phyloP scores from a whole-genome alignment of 1,140 invertebrate species.

The Meloidogyne chitwoodi region DNA sequence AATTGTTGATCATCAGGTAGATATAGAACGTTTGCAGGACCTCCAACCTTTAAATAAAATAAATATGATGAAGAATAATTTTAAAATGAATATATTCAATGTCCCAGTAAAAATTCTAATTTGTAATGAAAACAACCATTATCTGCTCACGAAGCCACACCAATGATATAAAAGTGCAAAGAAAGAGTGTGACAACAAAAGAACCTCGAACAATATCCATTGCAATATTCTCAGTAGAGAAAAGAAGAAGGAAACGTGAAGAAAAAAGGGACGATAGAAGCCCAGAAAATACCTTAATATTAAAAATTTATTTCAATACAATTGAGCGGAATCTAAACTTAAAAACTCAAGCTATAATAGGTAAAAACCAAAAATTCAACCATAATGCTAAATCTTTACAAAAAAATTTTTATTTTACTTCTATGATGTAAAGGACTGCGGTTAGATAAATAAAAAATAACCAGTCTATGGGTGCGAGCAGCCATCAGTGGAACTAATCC shows the following conservation, averaged over 20 bases:
- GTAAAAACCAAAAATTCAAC: too few relatives aligned
- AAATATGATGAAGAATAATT: too few relatives aligned
- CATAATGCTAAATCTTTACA: too few relatives aligned
- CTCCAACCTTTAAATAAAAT: slow-evolving; percentile 19
- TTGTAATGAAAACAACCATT: slow-evolving; percentile 67
- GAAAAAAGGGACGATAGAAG: slow-evolving; percentile 71
- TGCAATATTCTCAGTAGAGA: slow-evolving; percentile 48
- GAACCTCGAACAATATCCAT: slow-evolving; percentile 67
- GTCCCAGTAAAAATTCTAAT: too few relatives aligned
- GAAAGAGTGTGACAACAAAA: slow-evolving; percentile 89
- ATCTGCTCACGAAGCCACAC: slow-evolving; percentile 98
- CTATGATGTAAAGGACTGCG: too few relatives aligned
- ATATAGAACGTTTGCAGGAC: slow-evolving; percentile 25
- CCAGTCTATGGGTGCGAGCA: slow-evolving; percentile 65
- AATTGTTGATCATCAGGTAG: slow-evolving; percentile 29
- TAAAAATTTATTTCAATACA: too few relatives aligned
- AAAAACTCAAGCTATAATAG: too few relatives aligned
- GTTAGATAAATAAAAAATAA: background rate
- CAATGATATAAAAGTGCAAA: slow-evolving; percentile 91
- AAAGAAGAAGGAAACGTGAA: slow-evolving; percentile 76
- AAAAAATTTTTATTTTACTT: too few relatives aligned
- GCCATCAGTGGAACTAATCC: slow-evolving; percentile 83
- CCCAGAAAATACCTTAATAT: slow-evolving; percentile 33
- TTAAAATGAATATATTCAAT: too few relatives aligned
- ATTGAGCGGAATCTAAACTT: too few relatives aligned